Percentiles rank a stretch among this genome's conserved stretches.
Conservation (phyloP, 2,113 vertebrate species). For the Peromyscus maniculatus region DNA sequence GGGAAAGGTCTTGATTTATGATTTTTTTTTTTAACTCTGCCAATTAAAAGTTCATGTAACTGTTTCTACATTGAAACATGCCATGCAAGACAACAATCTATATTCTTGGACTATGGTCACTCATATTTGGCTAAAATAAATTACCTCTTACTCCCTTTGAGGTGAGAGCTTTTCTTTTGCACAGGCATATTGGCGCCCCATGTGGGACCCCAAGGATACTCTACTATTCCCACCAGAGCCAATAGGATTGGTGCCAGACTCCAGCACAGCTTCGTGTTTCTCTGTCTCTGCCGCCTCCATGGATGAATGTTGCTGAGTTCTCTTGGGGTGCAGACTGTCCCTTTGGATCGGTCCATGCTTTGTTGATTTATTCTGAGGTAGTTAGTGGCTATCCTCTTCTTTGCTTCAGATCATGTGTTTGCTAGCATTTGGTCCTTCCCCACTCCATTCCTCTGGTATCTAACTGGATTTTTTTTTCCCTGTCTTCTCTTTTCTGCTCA, state of each 20-base stretch:
- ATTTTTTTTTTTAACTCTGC: not conserved
- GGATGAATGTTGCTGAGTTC: not conserved
- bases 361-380: not conserved
- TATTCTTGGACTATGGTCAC: not conserved
- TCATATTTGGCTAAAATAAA: not conserved
- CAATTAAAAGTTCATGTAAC: not conserved
- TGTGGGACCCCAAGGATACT: not conserved
- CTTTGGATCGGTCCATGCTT: not conserved
- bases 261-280: not conserved
- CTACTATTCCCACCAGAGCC: too few species aligned
- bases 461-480: not conserved
- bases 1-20: not conserved
- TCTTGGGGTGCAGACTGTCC: not conserved
- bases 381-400: not conserved
- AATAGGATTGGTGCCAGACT: not conserved
- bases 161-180: not conserved
- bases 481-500: not conserved
- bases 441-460: not conserved
- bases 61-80: not conserved
- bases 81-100: not conserved
- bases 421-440: not conserved
- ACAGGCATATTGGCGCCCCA: not conserved
- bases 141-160: not conserved
- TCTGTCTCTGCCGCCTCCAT: not conserved
- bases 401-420: not conserved